Percentiles rank a stretch among this genome's conserved stretches.
phyloP scores from a whole-genome alignment of 2,113 vertebrate species.

The Ptilorrhoa leucosticta region DNA sequence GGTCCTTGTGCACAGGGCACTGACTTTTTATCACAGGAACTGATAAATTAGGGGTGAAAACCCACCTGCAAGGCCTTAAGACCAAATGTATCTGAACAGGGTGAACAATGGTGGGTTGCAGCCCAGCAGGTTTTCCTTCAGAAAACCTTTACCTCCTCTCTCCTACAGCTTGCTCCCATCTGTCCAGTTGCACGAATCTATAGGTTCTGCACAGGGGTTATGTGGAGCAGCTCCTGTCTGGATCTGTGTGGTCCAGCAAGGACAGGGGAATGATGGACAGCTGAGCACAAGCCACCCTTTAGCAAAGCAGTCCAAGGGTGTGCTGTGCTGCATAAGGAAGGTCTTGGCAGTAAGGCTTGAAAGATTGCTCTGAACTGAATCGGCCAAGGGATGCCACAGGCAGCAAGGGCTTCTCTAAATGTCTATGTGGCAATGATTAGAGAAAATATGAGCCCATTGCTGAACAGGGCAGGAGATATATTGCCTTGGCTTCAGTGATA shows the following conservation, averaged over 20 bases:
- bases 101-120: no score
- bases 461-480: background rate
- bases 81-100: background rate
- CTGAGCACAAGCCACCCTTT: background rate
- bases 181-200: background rate
- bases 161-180: background rate
- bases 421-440: background rate
- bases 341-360: background rate
- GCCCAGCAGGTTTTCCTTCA: background rate
- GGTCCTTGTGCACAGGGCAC: background rate
- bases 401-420: background rate
- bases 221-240: background rate
- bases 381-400: background rate
- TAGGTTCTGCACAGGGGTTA: no score
- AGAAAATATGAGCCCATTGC: background rate
- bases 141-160: background rate
- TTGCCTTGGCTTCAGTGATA: background rate
- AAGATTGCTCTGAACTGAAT: background rate
- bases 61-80: background rate
- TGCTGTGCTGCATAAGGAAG: background rate
- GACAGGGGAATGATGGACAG: fast-evolving
- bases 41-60: background rate
- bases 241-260: background rate
- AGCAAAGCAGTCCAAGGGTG: background rate
- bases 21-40: background rate